A percentile compares a stretch with the other conserved stretches of the same genome.
Conservation (phyloP, 2,888 invertebrate species). For the Agrochola macilenta region DNA sequence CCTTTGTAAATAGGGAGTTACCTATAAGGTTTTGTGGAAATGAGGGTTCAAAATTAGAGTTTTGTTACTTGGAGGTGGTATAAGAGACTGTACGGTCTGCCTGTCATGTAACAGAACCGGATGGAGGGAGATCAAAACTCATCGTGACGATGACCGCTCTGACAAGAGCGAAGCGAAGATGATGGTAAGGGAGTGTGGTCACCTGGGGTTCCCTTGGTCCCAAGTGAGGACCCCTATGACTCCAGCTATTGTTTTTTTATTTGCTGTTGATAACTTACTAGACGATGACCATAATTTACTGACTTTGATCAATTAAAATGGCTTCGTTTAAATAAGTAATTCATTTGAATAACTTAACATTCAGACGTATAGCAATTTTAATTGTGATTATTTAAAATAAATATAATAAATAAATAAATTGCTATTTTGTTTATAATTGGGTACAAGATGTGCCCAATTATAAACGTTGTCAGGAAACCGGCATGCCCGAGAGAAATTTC, state of each 20-base stretch:
- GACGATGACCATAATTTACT: neutral
- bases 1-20: too few relatives aligned
- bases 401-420: neutral
- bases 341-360: neutral
- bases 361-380: neutral
- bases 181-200: too few relatives aligned
- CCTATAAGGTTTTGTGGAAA: too few relatives aligned
- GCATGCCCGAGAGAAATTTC: too few relatives aligned
- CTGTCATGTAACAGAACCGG: too few relatives aligned
- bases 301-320: neutral
- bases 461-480: too few relatives aligned
- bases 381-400: conserved; percentile 4
- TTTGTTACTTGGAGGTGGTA: neutral
- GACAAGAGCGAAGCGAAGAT: too few relatives aligned
- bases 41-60: neutral
- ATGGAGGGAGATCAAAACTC: too few relatives aligned
- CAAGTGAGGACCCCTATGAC: neutral
- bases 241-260: neutral
- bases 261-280: neutral
- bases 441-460: neutral
- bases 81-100: neutral
- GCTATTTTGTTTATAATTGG: neutral
- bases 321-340: neutral
- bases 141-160: too few relatives aligned
- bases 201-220: neutral